Evolutionary conservation across 2,888 invertebrate species (phyloP).

Genomic region (Patella caerulea): DNA sequence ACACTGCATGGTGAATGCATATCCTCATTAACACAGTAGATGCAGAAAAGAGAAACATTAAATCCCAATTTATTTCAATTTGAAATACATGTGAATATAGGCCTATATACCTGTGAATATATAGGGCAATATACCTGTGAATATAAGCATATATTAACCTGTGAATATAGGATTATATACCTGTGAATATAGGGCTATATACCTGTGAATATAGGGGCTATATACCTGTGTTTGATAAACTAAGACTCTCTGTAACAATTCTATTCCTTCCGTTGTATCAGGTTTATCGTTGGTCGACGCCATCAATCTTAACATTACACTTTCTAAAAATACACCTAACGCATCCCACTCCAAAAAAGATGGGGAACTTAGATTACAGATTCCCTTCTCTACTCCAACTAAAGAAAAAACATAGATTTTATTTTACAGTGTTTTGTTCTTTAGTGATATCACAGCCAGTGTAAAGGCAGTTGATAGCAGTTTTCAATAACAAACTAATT

Average conservation of each 20-base stretch:
- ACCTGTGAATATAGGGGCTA: no score
- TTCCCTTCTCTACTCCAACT: slow-evolving; percentile 68
- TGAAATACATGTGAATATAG: no score
- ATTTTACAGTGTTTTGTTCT: neutral
- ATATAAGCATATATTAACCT: no score
- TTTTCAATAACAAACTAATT: neutral
- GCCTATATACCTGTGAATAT: no score
- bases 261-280: slow-evolving; percentile 82
- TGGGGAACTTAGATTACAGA: slow-evolving; percentile 73
- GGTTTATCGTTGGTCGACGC: slow-evolving; percentile 76
- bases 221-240: slow-evolving; percentile 78
- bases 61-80: no score
- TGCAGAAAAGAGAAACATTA: no score
- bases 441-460: neutral
- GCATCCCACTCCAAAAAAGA: slow-evolving; percentile 77
- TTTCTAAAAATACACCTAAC: slow-evolving; percentile 77
- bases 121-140: no score
- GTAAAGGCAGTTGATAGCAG: neutral
- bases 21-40: no score
- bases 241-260: slow-evolving; percentile 84
- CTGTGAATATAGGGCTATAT: no score
- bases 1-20: neutral
- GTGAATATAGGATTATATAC: no score
- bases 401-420: slow-evolving; percentile 6
- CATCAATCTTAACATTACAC: slow-evolving; percentile 85